Conservation (phyloP, 2,888 invertebrate species). For the Polymixis flavicincta region DNA sequence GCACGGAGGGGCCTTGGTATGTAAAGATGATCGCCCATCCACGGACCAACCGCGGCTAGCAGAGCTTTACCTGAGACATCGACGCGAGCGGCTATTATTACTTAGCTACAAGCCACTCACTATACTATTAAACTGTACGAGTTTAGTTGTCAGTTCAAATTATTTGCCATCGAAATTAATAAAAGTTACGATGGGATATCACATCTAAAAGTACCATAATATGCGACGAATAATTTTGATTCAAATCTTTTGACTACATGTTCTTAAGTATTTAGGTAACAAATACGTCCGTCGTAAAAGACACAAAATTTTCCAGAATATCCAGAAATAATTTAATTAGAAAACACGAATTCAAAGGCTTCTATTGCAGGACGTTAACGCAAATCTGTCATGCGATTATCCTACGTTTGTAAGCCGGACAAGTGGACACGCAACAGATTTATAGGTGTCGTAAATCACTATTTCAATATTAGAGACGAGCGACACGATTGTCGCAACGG, state of each 20-base stretch:
- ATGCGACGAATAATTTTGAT: too few species aligned
- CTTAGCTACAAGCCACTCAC: too few species aligned
- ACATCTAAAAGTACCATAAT: too few species aligned
- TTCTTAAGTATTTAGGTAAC: not conserved
- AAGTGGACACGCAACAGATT: constrained; percentile 84
- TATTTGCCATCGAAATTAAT: too few species aligned
- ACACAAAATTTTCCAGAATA: not conserved
- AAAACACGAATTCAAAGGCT: constrained; percentile 43
- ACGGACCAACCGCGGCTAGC: too few species aligned
- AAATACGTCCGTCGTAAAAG: not conserved
- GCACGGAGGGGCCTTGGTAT: too few species aligned
- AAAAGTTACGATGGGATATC: too few species aligned
- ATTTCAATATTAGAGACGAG: constrained; percentile 82
- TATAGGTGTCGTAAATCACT: constrained; percentile 84
- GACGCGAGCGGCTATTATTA: too few species aligned
- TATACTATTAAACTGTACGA: too few species aligned
- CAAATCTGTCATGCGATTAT: constrained; percentile 81
- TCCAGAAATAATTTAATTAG: constrained; percentile 49
- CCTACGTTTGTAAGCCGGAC: constrained; percentile 84
- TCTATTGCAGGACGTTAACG: constrained; percentile 58
- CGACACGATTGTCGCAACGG: constrained; percentile 65
- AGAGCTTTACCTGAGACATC: too few species aligned
- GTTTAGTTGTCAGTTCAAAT: too few species aligned
- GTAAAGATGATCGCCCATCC: too few species aligned
- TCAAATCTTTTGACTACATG: not conserved